These are phyloP conservation scores for Archaeoteleia sp. DNA, from an alignment of 2,888 invertebrate species.

Conservation along the genomic window DNA sequence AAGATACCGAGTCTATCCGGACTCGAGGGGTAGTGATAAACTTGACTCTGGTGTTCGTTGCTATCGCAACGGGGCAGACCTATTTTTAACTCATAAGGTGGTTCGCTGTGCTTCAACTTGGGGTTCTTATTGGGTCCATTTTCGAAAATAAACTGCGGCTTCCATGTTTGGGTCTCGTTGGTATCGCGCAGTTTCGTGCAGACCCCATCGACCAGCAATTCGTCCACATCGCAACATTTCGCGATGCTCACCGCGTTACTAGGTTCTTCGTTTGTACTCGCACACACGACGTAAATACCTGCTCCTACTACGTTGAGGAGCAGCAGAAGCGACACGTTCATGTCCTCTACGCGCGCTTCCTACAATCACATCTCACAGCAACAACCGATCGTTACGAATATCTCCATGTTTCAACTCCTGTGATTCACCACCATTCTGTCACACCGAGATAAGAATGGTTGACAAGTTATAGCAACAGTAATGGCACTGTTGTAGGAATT, in stretches of 20 bases:
- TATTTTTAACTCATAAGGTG: conserved; percentile 63
- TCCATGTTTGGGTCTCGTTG: conserved; percentile 66
- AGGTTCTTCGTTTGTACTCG: conserved; percentile 32
- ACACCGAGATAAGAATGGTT: too few relatives aligned
- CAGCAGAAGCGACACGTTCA: conserved; percentile 26
- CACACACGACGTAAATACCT: background rate
- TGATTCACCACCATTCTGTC: too few relatives aligned
- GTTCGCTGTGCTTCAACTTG: conserved; percentile 39
- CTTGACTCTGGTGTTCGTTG: conserved; percentile 69
- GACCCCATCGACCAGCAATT: conserved; percentile 81
- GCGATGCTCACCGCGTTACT: conserved; percentile 78
- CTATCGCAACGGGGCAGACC: conserved; percentile 66
- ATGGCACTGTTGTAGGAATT: too few relatives aligned
- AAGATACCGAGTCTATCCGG: conserved; percentile 76
- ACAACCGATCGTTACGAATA: too few relatives aligned
- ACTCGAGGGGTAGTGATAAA: conserved; percentile 64
- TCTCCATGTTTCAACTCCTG: too few relatives aligned
- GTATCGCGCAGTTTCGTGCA: conserved; percentile 80
- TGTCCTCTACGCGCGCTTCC: conserved; percentile 3
- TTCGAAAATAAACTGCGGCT: conserved; percentile 63
- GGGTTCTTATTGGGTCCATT: conserved; percentile 9
- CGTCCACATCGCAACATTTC: conserved; percentile 86
- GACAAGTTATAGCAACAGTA: too few relatives aligned
- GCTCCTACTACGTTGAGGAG: conserved; percentile 14
- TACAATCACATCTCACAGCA: background rate